Base-by-base conservation (phyloP, 2,797 vertebrate genomes). In the Tenualosa ilisha region DNA sequence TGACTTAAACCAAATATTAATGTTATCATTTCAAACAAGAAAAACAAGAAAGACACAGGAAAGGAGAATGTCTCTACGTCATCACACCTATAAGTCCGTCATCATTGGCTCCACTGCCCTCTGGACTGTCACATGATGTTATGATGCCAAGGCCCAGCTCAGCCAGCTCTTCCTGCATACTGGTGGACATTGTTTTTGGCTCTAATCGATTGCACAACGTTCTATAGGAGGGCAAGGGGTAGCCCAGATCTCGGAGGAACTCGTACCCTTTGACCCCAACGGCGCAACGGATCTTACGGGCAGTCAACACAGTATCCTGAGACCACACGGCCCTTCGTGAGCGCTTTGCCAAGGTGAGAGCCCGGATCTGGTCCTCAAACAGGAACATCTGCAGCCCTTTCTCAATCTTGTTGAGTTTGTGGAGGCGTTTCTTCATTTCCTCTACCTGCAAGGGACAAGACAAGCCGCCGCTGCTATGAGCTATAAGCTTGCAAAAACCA, bases 261-360 rank as follows among this genome's bases (percentile, higher is more conserved):
- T 96, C 96, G 9, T 96, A 96, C 84, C 96, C 95, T 87, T 96
- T 96, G 40, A 94, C 94, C 20, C 96, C 96, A 0, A 96, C 94
- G 0, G 93, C 94, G 7, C 93, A 92, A 84, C 96, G 95, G 87
- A 96, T 96, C 89, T 95, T 95, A 12, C 94, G 91, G 31, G 96
- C 96, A 81, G 93, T 94, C 84, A 95, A 83, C 84, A 96, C 94
- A 0, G 96, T 96, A 87, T 95, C 94, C 0, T 94, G 95, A 4
- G 95, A 96, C 96, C 96, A 96, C 84, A 96, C 95, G 0, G 96
- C 96, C 0, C 96, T 93, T 1, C 96, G 92, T 1, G 96, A 96
- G 24, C 95, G 95, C 83, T 95, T 96, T 68, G 93, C 93, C 87
- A 96, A 93, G 5, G 96, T 95, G 81, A 96, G 89, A 5, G 96